phyloP scores from a whole-genome alignment of 2,113 vertebrate species.

The Chascanopsetta lugubris region DNA sequence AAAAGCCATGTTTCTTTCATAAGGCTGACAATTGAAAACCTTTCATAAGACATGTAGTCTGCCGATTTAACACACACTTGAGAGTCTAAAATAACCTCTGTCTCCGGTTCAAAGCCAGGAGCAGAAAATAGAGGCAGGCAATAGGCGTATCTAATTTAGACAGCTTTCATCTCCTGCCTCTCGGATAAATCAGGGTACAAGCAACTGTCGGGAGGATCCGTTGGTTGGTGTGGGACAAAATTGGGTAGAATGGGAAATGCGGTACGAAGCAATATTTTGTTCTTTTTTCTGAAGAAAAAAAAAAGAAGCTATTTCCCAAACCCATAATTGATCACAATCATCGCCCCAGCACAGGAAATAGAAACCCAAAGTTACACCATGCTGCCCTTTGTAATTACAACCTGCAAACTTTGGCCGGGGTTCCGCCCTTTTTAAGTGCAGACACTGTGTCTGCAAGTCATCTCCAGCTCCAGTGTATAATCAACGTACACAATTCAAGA shows the following conservation, averaged over 20 bases:
- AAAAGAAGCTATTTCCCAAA: constrained; percentile 46
- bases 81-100: constrained; percentile 9
- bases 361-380: constrained; percentile 42
- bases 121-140: constrained; percentile 12
- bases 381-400: constrained; percentile 57
- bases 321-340: constrained; percentile 52
- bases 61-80: background rate
- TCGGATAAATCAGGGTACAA: constrained; percentile 18
- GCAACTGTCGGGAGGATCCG: constrained; percentile 24
- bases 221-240: constrained; percentile 1
- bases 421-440: constrained; percentile 54
- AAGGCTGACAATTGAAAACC: background rate
- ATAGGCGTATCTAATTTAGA: constrained; percentile 49
- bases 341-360: constrained; percentile 39
- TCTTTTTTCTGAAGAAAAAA: too few relatives aligned
- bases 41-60: background rate
- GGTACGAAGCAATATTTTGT: background rate
- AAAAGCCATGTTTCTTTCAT: background rate
- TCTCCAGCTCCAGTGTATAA: constrained; percentile 10
- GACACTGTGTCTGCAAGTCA: constrained; percentile 11
- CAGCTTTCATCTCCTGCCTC: constrained; percentile 39
- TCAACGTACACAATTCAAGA: background rate
- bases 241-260: background rate
- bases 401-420: constrained; percentile 16
- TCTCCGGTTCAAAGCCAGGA: constrained; percentile 14